phyloP scores from a whole-genome alignment of 2,797 vertebrate genomes.

The Macroramphosus scolopax region DNA sequence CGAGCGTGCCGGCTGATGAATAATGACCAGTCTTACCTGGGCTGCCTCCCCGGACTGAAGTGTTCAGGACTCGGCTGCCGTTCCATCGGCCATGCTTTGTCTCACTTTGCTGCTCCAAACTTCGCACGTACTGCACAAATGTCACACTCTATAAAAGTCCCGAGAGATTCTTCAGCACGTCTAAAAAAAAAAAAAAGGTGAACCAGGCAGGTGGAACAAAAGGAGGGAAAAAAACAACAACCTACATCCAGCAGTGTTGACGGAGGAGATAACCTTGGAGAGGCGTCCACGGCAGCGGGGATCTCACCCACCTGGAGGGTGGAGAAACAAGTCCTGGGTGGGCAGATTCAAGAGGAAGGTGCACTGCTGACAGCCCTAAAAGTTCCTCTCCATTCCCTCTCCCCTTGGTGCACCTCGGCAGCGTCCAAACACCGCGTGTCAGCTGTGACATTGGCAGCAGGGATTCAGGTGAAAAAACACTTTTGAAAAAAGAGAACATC shows the following conservation, averaged over 20 bases:
- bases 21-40: slow-evolving; percentile 69
- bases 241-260: too few species aligned
- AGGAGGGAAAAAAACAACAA: not conserved
- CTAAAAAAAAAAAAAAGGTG: slow-evolving; percentile 19
- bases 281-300: too few species aligned
- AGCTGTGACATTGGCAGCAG: slow-evolving; percentile 22
- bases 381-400: slow-evolving; percentile 49
- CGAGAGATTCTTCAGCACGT: slow-evolving; percentile 13
- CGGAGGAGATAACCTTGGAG: too few species aligned
- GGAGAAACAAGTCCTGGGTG: too few species aligned
- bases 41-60: slow-evolving; percentile 33
- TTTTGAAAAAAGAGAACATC: slow-evolving; percentile 25
- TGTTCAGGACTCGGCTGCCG: slow-evolving; percentile 47
- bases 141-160: slow-evolving; percentile 56
- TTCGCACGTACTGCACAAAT: slow-evolving; percentile 49
- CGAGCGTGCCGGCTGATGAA: too few species aligned
- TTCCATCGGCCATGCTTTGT: slow-evolving; percentile 51
- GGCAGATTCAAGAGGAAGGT: slow-evolving; percentile 24
- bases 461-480: too few species aligned
- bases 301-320: too few species aligned
- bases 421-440: slow-evolving; percentile 37
- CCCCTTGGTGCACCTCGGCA: slow-evolving; percentile 28
- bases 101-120: slow-evolving; percentile 53
- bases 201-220: slow-evolving; percentile 32
- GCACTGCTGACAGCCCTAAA: slow-evolving; percentile 42